These are phyloP conservation scores for Melipona beecheii DNA, from an alignment of 2,888 invertebrate genomes.

Conservation along the genomic window DNA sequence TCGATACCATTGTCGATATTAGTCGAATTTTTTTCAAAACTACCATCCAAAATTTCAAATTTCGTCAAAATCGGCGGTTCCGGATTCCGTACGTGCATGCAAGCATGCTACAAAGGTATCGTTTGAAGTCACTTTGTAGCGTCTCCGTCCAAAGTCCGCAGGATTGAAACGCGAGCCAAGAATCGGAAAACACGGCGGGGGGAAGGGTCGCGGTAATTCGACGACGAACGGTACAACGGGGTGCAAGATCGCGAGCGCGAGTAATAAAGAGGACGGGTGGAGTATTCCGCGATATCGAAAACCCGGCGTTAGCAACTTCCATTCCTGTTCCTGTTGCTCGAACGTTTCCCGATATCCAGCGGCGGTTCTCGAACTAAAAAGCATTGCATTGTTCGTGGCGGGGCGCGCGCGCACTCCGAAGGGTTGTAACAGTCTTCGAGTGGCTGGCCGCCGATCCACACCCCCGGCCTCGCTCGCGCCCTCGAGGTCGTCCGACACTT, in stretches of 20 bases:
- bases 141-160: too few relatives aligned
- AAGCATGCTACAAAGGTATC: too few relatives aligned
- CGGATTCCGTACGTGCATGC: too few relatives aligned
- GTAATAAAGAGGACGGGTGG: slow-evolving; percentile 68
- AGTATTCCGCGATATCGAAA: slow-evolving; percentile 66
- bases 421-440: slow-evolving; percentile 15
- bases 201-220: slow-evolving; percentile 5
- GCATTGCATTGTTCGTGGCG: slow-evolving; percentile 61
- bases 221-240: slow-evolving; percentile 14
- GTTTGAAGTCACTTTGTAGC: too few relatives aligned
- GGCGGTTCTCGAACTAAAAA: slow-evolving; percentile 55
- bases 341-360: slow-evolving; percentile 58
- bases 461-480: slow-evolving; percentile 10
- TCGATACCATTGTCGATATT: too few relatives aligned
- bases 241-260: slow-evolving; percentile 56
- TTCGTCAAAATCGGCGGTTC: too few relatives aligned
- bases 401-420: slow-evolving; percentile 3
- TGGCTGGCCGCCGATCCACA: slow-evolving; percentile 36
- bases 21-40: too few relatives aligned
- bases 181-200: too few relatives aligned
- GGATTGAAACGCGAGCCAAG: too few relatives aligned
- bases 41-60: too few relatives aligned
- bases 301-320: slow-evolving; percentile 42
- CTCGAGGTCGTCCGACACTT: slow-evolving; percentile 64
- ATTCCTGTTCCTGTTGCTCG: slow-evolving; percentile 43